A percentile compares a stretch with the other conserved stretches of the same genome.
Evolutionary conservation across 2,113 vertebrate species (phyloP).

Genomic region (Campylorhamphus procurvoides): DNA sequence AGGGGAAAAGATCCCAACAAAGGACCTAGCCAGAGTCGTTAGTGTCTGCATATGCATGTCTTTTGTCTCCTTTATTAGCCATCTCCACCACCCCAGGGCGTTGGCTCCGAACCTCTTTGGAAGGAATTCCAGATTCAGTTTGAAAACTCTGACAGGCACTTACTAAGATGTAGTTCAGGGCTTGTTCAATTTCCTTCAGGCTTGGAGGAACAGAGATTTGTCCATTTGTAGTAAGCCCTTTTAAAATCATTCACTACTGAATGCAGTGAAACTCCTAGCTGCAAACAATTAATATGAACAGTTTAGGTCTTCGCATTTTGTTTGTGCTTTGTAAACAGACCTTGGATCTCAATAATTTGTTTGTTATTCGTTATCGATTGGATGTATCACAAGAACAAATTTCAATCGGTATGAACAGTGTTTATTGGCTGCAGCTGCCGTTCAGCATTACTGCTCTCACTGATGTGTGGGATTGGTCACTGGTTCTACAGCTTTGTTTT

Average conservation of each 20-base stretch:
- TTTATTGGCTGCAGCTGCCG: neutral
- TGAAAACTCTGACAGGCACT: too few relatives aligned
- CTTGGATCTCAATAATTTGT: neutral
- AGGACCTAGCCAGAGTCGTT: too few relatives aligned
- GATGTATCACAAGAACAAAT: neutral
- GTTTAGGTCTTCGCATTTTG: neutral
- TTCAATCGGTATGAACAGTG: neutral
- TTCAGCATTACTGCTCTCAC: neutral
- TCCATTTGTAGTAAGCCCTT: neutral
- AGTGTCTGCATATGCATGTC: too few relatives aligned
- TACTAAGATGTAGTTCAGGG: neutral
- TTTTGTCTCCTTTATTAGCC: too few relatives aligned
- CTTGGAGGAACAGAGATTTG: neutral
- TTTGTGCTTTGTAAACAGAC: conserved; percentile 21
- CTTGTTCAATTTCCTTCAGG: neutral
- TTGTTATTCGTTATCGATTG: conserved; percentile 9
- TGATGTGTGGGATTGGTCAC: neutral
- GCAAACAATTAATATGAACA: neutral
- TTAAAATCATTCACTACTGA: neutral
- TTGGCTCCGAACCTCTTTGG: too few relatives aligned
- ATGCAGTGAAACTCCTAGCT: neutral
- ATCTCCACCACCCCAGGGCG: too few relatives aligned
- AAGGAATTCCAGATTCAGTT: too few relatives aligned
- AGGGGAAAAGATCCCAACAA: too few relatives aligned
- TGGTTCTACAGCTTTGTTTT: neutral